phyloP scores from a whole-genome alignment of 30 jellyfish, hydroid and myxozoan species.

The Haliclystus octoradiatus region DNA sequence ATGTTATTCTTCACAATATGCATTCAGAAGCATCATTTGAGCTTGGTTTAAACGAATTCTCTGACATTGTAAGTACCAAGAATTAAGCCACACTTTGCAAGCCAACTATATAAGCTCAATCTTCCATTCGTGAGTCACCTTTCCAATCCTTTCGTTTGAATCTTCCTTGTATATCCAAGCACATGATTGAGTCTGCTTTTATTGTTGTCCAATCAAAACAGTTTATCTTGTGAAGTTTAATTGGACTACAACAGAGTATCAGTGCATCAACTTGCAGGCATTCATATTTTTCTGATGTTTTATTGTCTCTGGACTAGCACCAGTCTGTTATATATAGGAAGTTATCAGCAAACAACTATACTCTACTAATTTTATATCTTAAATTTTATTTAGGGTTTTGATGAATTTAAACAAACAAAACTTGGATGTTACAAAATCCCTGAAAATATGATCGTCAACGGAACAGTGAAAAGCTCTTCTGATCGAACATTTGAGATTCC shows the following conservation, averaged over 20 bases:
- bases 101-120: background rate
- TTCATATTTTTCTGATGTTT: background rate
- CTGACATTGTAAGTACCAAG: constrained; percentile 65
- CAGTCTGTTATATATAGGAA: background rate
- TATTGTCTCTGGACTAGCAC: background rate
- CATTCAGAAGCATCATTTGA: constrained; percentile 32
- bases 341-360: too few species aligned
- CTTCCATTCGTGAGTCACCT: background rate
- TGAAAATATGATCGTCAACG: constrained; percentile 8
- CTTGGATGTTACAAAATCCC: constrained; percentile 81
- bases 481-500: constrained; percentile 17
- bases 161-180: too few species aligned
- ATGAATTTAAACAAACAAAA: constrained; percentile 56
- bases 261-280: background rate
- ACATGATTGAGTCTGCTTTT: too few species aligned
- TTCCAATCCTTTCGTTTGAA: too few species aligned
- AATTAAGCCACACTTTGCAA: background rate
- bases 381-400: constrained; percentile 52
- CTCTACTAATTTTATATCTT: too few species aligned
- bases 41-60: constrained; percentile 69
- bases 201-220: too few species aligned
- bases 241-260: too few species aligned
- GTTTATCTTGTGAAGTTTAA: too few species aligned
- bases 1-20: constrained; percentile 43
- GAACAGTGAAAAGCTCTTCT: constrained; percentile 25